phyloP scores from a whole-genome alignment of 2,888 invertebrate species.

The Diaphora mendica region DNA sequence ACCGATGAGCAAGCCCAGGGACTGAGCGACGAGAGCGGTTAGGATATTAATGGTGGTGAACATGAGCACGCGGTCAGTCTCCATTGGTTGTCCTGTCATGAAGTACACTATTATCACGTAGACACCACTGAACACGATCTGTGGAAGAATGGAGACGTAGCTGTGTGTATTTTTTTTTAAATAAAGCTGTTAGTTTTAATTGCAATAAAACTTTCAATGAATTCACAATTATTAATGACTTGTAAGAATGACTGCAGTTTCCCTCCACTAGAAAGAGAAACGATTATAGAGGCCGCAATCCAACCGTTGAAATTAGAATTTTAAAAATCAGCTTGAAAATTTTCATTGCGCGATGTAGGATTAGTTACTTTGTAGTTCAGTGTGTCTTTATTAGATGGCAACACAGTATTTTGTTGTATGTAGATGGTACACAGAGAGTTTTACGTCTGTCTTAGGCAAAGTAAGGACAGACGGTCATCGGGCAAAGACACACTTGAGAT shows the following conservation, averaged over 20 bases:
- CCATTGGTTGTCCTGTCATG: constrained; percentile 98
- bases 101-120: constrained; percentile 97
- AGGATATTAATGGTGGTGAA: constrained; percentile 91
- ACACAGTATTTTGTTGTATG: neutral
- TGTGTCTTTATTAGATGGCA: neutral
- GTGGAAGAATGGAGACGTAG: constrained; percentile 58
- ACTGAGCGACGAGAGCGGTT: constrained; percentile 96
- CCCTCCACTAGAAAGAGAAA: neutral
- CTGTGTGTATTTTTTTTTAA: neutral
- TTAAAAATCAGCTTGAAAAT: neutral
- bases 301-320: too few relatives aligned
- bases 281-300: neutral
- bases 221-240: neutral
- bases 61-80: constrained; percentile 93
- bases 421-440: neutral
- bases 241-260: neutral
- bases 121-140: constrained; percentile 94
- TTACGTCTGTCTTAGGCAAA: neutral
- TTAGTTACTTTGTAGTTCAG: too few relatives aligned
- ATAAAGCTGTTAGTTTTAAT: neutral
- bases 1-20: constrained; percentile 96
- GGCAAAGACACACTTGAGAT: neutral
- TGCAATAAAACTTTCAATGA: neutral
- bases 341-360: neutral
- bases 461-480: neutral